Evolutionary conservation across 2,113 vertebrate species (phyloP), one percentile per base, ranked within the genome.

Genomic region (Capreolus pygargus): DNA sequence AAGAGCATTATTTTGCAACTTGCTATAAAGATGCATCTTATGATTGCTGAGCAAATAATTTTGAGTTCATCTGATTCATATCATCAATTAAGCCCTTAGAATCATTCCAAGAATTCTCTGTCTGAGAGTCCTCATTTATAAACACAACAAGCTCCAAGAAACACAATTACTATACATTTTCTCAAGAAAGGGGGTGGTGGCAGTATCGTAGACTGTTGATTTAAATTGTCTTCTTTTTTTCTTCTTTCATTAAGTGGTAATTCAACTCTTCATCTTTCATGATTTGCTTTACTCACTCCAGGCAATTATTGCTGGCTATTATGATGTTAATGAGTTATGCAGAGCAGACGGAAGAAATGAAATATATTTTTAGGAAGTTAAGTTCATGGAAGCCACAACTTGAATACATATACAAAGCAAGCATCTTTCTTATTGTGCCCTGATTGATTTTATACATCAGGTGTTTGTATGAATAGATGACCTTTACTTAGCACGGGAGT

Each of bases 241-340:
- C 98, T 97, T 61, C 97, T 98, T 99, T 98, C 99, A 99, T 99
- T 99, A 98, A 98, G 98, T 98, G 96, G 98, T 98, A 98, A 99
- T 99, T 99, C 98, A 98, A 97, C 98, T 98, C 98, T 98, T 99
- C 98, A 98, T 98, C 98, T 98, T 98, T 98, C 94, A 95, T 33
- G 94, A 98, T 99, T 98, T 98, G 98, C 98, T 99, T 98, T 98
- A 98, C 98, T 99, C 98, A 98, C 98, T 99, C 98, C 98, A 99
- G 91, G 98, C 98, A 99, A 99, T 99, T 99, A 99, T 98, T 98
- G 98, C 98, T 97, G 94, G 98, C 96, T 97, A 98, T 98, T 99
- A 98, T 98, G 97, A 99, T 99, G 99, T 98, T 99, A 99, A 99
- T 99, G 98, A 99, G 98, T 98, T 98, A 98, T 98, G 98, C 98